Evolutionary conservation across 2,113 vertebrate genomes (phyloP).

Genomic region (Gulo gulo): DNA sequence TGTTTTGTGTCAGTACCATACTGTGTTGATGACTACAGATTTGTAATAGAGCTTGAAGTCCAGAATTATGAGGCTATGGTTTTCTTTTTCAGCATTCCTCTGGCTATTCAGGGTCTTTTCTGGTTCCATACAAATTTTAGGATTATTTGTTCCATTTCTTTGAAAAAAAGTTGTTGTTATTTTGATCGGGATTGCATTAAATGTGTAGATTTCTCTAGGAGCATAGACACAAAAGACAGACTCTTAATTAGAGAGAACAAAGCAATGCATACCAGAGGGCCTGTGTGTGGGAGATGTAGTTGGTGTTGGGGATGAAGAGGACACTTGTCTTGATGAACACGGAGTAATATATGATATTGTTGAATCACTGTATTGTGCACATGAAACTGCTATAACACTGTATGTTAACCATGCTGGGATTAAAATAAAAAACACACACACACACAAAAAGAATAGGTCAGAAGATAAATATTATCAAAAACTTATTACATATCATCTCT

Average conservation of each 20-base stretch:
- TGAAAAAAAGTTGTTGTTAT: too few species aligned
- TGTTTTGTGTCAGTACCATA: too few species aligned
- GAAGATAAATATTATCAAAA: neutral
- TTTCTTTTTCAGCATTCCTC: too few species aligned
- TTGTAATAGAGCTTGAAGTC: too few species aligned
- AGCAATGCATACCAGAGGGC: neutral
- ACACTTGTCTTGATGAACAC: neutral
- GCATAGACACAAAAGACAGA: neutral
- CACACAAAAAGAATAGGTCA: neutral
- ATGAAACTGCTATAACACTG: neutral
- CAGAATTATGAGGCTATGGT: too few species aligned
- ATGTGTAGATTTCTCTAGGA: too few species aligned
- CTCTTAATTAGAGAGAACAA: neutral
- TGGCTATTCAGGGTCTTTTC: too few species aligned
- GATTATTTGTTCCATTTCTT: too few species aligned
- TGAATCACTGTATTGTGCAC: neutral
- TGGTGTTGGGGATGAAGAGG: neutral
- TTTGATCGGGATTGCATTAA: too few species aligned
- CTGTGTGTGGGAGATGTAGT: neutral
- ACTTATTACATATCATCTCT: neutral
- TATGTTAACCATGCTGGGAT: neutral
- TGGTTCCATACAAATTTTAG: too few species aligned
- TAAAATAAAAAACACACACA: neutral
- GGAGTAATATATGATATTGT: neutral
- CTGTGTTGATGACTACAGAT: too few species aligned